A percentile compares a stretch with the other conserved stretches of the same genome.
phyloP scores from a whole-genome alignment of 2,797 vertebrate genomes.

The Calcarius lapponicus region DNA sequence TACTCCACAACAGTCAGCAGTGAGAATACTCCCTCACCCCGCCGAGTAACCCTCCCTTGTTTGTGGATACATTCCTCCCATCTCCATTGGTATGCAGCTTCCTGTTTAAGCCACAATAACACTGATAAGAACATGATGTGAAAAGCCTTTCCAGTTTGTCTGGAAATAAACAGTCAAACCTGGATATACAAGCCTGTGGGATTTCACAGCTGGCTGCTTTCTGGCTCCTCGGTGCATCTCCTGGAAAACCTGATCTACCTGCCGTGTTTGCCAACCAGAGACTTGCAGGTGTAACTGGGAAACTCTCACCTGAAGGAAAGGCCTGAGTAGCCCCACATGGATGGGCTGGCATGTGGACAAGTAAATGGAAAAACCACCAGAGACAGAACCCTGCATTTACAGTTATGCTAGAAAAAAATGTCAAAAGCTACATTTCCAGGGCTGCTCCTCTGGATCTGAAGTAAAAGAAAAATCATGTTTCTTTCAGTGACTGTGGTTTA shows the following conservation, averaged over 20 bases:
- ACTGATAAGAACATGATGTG: not conserved
- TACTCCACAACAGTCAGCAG: constrained; percentile 20
- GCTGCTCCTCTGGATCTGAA: not conserved
- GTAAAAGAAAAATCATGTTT: not conserved
- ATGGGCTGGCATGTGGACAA: not conserved
- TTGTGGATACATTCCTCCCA: not conserved
- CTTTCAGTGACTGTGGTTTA: not conserved
- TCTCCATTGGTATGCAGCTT: not conserved
- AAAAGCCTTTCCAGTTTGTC: not conserved
- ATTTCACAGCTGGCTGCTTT: not conserved
- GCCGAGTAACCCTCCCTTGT: accelerated
- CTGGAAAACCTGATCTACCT: not conserved
- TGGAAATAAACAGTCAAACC: not conserved
- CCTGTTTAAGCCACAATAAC: not conserved
- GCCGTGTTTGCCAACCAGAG: accelerated
- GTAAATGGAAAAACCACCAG: not conserved
- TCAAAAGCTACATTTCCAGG: not conserved
- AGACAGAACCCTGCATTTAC: not conserved
- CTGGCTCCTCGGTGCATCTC: not conserved
- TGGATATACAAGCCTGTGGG: not conserved
- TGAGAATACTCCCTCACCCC: not conserved
- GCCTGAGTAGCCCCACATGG: not conserved
- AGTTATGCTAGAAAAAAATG: not conserved
- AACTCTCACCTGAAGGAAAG: not conserved
- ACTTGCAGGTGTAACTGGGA: not conserved